Evolutionary conservation across 2,797 vertebrate genomes (phyloP), one percentile per base, ranked within the genome.

Genomic region (Odontamblyopus rebecca): DNA sequence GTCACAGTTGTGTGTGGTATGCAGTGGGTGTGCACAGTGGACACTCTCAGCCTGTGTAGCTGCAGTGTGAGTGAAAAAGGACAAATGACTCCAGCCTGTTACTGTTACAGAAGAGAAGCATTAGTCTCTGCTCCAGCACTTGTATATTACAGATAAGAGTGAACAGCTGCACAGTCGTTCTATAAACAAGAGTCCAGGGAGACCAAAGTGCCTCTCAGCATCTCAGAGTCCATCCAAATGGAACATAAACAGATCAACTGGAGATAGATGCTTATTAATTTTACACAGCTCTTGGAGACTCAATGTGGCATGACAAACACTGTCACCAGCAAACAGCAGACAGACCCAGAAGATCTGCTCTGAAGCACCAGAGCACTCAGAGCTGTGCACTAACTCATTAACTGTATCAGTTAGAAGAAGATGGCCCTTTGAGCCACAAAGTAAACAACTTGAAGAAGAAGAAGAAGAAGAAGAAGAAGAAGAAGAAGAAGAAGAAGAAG

Each of bases 171-270:
- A 41, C 44, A 61, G 67, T 56, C 1, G 6, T 12, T 69, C 65
- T 5, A 60, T 77, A 26, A 66, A 44, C 30, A 71, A 69, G 41
- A 2, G 56, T 73, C 61, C 19, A 51, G 61, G 50, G 50, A 23
- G 29, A 70, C 67, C 23, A 18, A 67, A 56, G 12, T 57, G 44
- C 60, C 29, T 62, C 30, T 19, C 16, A 19, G 61, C 32, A 62
- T 62, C 32, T 79, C 66, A 48, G 65, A 19, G 69, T 70, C 62
- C 61, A 69, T 50, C 23, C 44, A 0, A 48, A 64, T 67, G 53
- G 57, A 78, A 70, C 71, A 71, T 30, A 69, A 71, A 60, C 65
- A 74, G 71, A 61, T 70, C 16, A 51, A 68, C 26, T 65, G 23
- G 48, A 62, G 63, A 69, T 72, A 70, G 72, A 12, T 35, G 30